phyloP scores from a whole-genome alignment of 2,797 vertebrate genomes.

The Enteromius mattozi region DNA sequence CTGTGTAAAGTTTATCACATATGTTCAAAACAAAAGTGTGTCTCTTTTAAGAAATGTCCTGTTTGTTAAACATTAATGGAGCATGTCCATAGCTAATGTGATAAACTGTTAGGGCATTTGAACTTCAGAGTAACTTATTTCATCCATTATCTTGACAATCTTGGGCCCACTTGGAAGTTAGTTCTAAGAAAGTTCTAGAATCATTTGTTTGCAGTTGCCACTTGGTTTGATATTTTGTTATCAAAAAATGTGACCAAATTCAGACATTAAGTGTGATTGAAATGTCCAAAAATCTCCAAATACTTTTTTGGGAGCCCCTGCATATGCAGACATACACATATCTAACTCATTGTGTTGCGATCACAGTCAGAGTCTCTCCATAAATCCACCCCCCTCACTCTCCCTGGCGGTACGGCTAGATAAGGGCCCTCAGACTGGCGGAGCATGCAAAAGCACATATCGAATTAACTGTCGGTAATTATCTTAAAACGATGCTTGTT shows the following conservation, averaged over 20 bases:
- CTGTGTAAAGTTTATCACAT: neutral
- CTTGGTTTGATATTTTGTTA: slow-evolving; percentile 11
- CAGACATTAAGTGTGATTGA: neutral
- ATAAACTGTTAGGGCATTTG: neutral
- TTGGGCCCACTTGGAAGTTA: neutral
- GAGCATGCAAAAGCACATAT: slow-evolving; percentile 56
- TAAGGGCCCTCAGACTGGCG: slow-evolving; percentile 53
- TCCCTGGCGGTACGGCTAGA: slow-evolving; percentile 35
- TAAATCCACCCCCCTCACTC: slow-evolving; percentile 38
- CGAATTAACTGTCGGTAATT: slow-evolving; percentile 62
- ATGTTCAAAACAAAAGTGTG: neutral
- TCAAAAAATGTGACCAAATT: slow-evolving; percentile 10
- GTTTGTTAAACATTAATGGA: neutral
- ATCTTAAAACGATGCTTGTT: slow-evolving; percentile 60
- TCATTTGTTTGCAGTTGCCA: neutral
- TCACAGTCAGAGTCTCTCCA: slow-evolving; percentile 44
- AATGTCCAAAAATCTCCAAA: slow-evolving; percentile 11
- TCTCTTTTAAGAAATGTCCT: too few relatives aligned
- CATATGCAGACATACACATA: neutral
- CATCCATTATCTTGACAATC: neutral
- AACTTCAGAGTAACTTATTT: neutral
- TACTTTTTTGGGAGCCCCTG: neutral
- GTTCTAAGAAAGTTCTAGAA: neutral
- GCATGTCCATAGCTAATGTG: neutral
- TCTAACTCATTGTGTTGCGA: slow-evolving; percentile 44